Percentiles rank a stretch among this genome's conserved stretches.
Evolutionary conservation across 2,113 vertebrate genomes (phyloP).

Genomic region (Colistium nudipinnis): DNA sequence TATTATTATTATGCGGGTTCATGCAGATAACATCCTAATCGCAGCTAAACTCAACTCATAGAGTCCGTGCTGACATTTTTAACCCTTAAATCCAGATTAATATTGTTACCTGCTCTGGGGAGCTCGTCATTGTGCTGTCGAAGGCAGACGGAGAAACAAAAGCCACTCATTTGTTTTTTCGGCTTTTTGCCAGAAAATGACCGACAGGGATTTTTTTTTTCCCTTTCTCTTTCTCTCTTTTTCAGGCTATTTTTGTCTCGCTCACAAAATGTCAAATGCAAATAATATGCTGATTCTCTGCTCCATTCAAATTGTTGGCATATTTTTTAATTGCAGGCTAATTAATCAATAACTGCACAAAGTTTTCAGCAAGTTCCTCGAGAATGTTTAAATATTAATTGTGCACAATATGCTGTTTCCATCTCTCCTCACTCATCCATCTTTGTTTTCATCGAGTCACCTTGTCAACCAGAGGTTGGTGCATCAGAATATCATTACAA

Average conservation of each 20-base stretch:
- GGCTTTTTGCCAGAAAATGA: neutral
- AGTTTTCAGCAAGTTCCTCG: neutral
- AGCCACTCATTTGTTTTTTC: neutral
- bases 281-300: conserved; percentile 17
- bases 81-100: neutral
- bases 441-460: conserved; percentile 6
- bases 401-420: neutral
- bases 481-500: conserved; percentile 3
- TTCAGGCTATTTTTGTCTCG: conserved; percentile 8
- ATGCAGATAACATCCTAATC: neutral
- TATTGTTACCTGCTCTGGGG: conserved; percentile 1
- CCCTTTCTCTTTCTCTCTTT: conserved; percentile 10
- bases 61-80: neutral
- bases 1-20: neutral
- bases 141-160: neutral
- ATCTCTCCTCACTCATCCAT: conserved; percentile 9
- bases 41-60: neutral
- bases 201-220: neutral
- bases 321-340: neutral
- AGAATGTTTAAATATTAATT: neutral
- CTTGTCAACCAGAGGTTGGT: conserved; percentile 2
- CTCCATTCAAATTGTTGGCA: neutral
- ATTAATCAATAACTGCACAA: neutral
- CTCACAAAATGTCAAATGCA: conserved; percentile 39
- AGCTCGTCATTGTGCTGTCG: neutral